Percentiles rank a stretch among this genome's conserved stretches.
phyloP scores from a whole-genome alignment of 2,888 invertebrate genomes.

The Caenorhabditis japonica region DNA sequence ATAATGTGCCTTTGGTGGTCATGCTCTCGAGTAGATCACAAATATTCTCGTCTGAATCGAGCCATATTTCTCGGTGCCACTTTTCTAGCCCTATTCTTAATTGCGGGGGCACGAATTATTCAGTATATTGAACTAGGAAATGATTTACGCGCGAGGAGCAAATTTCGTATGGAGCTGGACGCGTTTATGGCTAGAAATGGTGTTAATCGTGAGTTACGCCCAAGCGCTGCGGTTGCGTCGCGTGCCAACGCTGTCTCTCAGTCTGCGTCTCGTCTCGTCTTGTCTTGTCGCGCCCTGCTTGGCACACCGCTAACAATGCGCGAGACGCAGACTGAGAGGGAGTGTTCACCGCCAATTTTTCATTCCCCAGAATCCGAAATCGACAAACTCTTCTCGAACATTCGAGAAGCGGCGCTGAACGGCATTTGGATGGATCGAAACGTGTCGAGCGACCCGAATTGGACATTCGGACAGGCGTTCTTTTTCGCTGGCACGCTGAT shows the following conservation, averaged over 20 bases:
- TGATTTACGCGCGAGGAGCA: slow-evolving; percentile 80
- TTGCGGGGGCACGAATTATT: slow-evolving; percentile 84
- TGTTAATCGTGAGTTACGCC: slow-evolving; percentile 40
- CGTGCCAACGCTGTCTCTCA: no score
- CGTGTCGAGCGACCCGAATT: slow-evolving; percentile 86
- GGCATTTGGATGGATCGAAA: slow-evolving; percentile 83
- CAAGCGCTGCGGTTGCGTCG: no score
- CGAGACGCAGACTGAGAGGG: no score
- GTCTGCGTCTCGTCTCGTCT: no score
- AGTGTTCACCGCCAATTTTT: no score
- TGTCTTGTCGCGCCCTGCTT: no score
- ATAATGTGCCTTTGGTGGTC: slow-evolving; percentile 52
- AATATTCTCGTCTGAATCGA: slow-evolving; percentile 39
- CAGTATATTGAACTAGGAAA: slow-evolving; percentile 82
- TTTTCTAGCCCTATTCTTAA: slow-evolving; percentile 80
- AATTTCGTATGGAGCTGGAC: slow-evolving; percentile 81
- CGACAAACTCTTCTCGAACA: slow-evolving; percentile 68
- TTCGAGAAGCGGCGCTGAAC: slow-evolving; percentile 70
- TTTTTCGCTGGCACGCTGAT: slow-evolving; percentile 90
- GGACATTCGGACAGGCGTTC: slow-evolving; percentile 90
- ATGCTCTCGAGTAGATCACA: slow-evolving; percentile 28
- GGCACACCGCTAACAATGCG: no score
- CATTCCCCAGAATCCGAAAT: slow-evolving; percentile 69
- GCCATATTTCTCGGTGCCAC: slow-evolving; percentile 35
- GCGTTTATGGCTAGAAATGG: slow-evolving; percentile 82